Percentiles rank a stretch among this genome's conserved stretches.
Evolutionary conservation across 2,888 invertebrate genomes (phyloP).

Genomic region (Polydrusus tereticollis): DNA sequence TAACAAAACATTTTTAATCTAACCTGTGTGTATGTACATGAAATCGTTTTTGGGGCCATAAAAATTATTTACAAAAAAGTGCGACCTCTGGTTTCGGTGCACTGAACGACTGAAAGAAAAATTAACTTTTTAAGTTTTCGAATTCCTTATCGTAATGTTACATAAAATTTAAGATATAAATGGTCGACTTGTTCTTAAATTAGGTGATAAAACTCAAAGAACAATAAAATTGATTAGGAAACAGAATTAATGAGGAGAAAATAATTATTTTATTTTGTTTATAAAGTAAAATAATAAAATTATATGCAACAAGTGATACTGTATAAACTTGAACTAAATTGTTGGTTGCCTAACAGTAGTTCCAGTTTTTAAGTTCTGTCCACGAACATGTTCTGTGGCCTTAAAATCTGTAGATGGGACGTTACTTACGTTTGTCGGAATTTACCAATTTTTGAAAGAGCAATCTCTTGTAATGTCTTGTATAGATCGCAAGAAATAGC

Average conservation of each 20-base stretch:
- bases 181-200: neutral
- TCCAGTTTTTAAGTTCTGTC: no score
- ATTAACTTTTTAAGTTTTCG: neutral
- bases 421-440: no score
- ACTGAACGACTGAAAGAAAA: slow-evolving; percentile 37
- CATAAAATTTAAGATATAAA: slow-evolving; percentile 1
- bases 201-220: neutral
- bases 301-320: no score
- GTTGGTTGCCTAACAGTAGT: no score
- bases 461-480: no score
- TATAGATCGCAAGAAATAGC: no score
- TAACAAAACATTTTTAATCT: slow-evolving; percentile 37
- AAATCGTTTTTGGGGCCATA: slow-evolving; percentile 28
- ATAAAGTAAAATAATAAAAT: no score
- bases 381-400: no score
- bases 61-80: slow-evolving; percentile 47
- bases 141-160: slow-evolving; percentile 3
- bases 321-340: no score
- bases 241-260: neutral
- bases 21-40: slow-evolving; percentile 34
- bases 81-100: slow-evolving; percentile 45
- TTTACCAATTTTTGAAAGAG: no score
- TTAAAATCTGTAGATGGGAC: no score
- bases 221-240: slow-evolving; percentile 7
- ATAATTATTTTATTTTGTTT: no score